These are phyloP conservation scores for Monoplex corrugatus DNA, from an alignment of 2,888 invertebrate genomes.

Conservation along the genomic window DNA sequence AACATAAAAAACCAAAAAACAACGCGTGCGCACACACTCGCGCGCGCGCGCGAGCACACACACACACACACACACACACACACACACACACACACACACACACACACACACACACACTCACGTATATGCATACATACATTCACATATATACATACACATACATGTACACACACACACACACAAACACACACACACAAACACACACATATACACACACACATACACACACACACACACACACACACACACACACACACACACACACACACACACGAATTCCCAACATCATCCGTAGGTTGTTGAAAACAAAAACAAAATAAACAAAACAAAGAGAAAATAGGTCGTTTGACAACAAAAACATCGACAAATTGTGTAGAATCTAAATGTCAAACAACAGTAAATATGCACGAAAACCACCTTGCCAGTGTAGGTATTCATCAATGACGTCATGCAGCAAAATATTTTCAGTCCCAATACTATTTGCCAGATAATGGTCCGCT, in stretches of 20 bases:
- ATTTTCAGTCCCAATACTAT: no score
- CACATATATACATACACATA: neutral
- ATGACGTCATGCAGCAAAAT: no score
- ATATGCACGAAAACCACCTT: no score
- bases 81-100: slow-evolving; percentile 23
- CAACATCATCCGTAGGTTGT: no score
- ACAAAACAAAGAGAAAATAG: no score
- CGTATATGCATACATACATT: neutral
- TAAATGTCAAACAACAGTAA: no score
- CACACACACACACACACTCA: neutral
- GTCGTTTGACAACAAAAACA: no score
- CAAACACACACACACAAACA: neutral
- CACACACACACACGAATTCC: neutral
- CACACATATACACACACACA: slow-evolving; percentile 28
- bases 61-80: slow-evolving; percentile 21
- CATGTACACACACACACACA: neutral
- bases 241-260: slow-evolving; percentile 10
- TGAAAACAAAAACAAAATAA: neutral
- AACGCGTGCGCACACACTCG: no score
- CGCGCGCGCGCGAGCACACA: neutral
- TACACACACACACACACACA: slow-evolving; percentile 6
- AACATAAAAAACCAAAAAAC: no score
- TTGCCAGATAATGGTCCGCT: no score
- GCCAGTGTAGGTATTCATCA: no score
- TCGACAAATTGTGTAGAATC: no score